These are phyloP conservation scores for Epirrita christyi DNA, from an alignment of 2,888 invertebrate genomes.

Conservation along the genomic window DNA sequence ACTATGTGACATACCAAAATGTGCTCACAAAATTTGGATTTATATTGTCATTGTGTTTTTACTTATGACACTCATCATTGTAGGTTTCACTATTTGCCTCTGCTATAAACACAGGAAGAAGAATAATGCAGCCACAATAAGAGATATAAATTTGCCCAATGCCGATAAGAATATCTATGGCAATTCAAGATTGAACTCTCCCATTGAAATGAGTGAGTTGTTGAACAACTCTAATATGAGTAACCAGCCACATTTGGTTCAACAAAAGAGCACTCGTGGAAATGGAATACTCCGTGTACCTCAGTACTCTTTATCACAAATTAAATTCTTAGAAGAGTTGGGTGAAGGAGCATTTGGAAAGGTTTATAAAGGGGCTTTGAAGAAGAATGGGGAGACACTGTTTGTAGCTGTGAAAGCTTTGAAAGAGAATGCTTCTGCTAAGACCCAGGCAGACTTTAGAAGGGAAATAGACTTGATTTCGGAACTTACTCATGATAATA, in stretches of 20 bases:
- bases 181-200: conserved; percentile 89
- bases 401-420: conserved; percentile 97
- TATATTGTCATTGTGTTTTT: conserved; percentile 89
- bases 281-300: conserved; percentile 87
- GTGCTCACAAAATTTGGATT: conserved; percentile 93
- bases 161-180: conserved; percentile 93
- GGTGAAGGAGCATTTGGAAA: conserved; percentile 99
- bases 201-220: conserved; percentile 93
- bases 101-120: conserved; percentile 86
- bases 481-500: conserved; percentile 97
- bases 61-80: conserved; percentile 77
- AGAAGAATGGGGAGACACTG: conserved; percentile 87
- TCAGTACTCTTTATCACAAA: conserved; percentile 94
- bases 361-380: conserved; percentile 97
- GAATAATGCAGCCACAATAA: conserved; percentile 86
- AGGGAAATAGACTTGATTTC: conserved; percentile 97
- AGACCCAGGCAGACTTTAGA: conserved; percentile 96
- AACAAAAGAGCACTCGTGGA: conserved; percentile 68
- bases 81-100: conserved; percentile 82
- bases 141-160: conserved; percentile 89
- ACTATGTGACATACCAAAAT: conserved; percentile 94
- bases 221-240: conserved; percentile 81
- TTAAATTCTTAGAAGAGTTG: conserved; percentile 94
- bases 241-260: conserved; percentile 74
- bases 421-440: conserved; percentile 96